A percentile compares a stretch with the other conserved stretches of the same genome.
phyloP scores from a whole-genome alignment of 1,140 invertebrate genomes.

The Lineus longissimus region DNA sequence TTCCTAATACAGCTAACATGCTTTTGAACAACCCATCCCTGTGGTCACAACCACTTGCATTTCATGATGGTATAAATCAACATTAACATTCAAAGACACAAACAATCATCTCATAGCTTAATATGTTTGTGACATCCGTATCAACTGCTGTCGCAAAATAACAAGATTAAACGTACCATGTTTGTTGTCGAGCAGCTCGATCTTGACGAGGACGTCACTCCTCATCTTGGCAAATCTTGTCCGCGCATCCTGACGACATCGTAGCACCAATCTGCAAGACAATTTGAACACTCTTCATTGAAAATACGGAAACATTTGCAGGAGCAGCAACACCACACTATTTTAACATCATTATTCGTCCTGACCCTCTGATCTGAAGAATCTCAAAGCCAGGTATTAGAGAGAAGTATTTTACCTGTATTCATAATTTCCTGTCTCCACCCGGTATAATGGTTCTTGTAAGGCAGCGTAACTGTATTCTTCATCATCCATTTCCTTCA shows the following conservation, averaged over 20 bases:
- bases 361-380: not conserved
- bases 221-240: slow-evolving; percentile 85
- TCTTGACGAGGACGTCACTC: slow-evolving; percentile 92
- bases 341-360: not conserved
- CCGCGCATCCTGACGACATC: slow-evolving; percentile 92
- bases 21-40: too few species aligned
- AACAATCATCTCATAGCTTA: too few species aligned
- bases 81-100: too few species aligned
- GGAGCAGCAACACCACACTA: not conserved
- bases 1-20: too few species aligned
- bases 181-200: slow-evolving; percentile 95
- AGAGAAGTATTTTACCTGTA: slow-evolving; percentile 67
- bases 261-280: slow-evolving; percentile 70
- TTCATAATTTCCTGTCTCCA: slow-evolving; percentile 99
- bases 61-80: too few species aligned
- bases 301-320: not conserved
- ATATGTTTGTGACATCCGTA: too few species aligned
- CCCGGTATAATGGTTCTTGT: slow-evolving; percentile 94
- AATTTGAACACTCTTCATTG: slow-evolving; percentile 4
- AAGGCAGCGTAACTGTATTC: slow-evolving; percentile 85
- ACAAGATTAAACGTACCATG: slow-evolving; percentile 59
- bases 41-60: too few species aligned
- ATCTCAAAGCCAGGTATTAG: not conserved
- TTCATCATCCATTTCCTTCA: slow-evolving; percentile 95
- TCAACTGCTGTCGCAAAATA: not conserved